A percentile compares a stretch with the other conserved stretches of the same genome.
phyloP scores from a whole-genome alignment of 2,797 vertebrate genomes.

The Botia almorhae region DNA sequence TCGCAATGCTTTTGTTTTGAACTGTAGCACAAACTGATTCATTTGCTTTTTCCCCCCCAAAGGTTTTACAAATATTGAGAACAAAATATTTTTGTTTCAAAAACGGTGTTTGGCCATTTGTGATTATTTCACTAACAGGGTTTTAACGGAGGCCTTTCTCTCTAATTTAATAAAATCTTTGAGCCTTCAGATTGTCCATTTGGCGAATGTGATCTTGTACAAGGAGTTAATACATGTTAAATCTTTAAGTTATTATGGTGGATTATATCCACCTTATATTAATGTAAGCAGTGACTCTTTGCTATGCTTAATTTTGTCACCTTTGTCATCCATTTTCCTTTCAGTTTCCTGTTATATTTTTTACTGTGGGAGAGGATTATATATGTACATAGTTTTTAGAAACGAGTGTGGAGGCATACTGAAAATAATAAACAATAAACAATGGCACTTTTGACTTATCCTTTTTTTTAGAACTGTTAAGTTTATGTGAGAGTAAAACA shows the following conservation, averaged over 20 bases:
- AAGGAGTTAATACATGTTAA: conserved; percentile 31
- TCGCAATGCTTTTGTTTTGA: conserved; percentile 9
- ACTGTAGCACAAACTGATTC: not conserved
- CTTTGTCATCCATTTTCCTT: conserved; percentile 58
- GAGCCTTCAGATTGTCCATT: conserved; percentile 19
- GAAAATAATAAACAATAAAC: conserved; percentile 68
- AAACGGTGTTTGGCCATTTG: conserved; percentile 23
- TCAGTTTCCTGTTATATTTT: conserved; percentile 68
- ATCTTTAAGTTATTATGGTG: conserved; percentile 42
- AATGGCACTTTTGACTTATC: conserved; percentile 14
- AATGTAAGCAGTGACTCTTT: conserved; percentile 50
- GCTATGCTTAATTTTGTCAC: conserved; percentile 64
- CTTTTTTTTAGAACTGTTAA: not conserved
- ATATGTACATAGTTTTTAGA: conserved; percentile 79
- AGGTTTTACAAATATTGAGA: conserved; percentile 10
- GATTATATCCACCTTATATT: conserved; percentile 27
- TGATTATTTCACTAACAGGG: conserved; percentile 26
- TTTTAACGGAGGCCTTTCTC: conserved; percentile 3
- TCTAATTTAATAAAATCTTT: conserved; percentile 10
- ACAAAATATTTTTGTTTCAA: conserved; percentile 17
- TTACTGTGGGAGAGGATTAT: conserved; percentile 69
- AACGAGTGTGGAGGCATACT: conserved; percentile 73
- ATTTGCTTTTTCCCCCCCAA: not conserved
- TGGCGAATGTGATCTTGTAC: conserved; percentile 18
- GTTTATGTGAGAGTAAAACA: too few species aligned